Base-by-base conservation (phyloP, 2,888 invertebrate genomes). In the Cheilosia impressa region DNA sequence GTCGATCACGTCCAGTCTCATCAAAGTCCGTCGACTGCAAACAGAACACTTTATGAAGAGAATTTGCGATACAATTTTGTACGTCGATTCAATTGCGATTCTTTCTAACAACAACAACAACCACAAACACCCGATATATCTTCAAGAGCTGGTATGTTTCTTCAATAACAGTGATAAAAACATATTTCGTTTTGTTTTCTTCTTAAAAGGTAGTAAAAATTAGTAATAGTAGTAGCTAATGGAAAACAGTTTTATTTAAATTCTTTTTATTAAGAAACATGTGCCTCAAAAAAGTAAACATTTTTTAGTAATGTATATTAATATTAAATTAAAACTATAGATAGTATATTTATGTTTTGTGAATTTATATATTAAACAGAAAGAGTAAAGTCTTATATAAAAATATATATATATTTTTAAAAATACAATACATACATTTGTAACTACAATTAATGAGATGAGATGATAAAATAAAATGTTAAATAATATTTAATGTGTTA, bases 41-140 rank as follows among this genome's bases (percentile, higher is more conserved):
- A 87, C 92, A 92, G 88, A 90, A 92, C 60, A 91, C 92, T 80
- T 91, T 92, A 88, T 92, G 91, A 91, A 88, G 85, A 73, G 81
- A 85, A 81, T 81, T 72, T 66, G 45, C n/a, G 45, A 55, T 66
- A 38, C 66, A 41, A 68, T 57, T 66, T 55, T 47, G 13, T 47
- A 71, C 53, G 15, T 58, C 69, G 52, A 41, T 66, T 53, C 65
- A 9, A 63, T 63, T 68, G 19, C 58, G 71, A 58, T 57, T 69
- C 19, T 43, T 34, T 34, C 34, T 53, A 62, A 17, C 66, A 34
- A 47, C 38, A 34, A 47, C 38, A 41, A 24, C n/a, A 55, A 47
- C 65, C 38, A 60, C 13, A 52, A 13, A 60, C 13, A 52, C 15
- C 62, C 72, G 53, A 72, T 55, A 53, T 19, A 71, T 17, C 19